These are phyloP conservation scores for Ditylenchus dipsaci DNA, from an alignment of 1,140 invertebrate species.

Conservation along the genomic window DNA sequence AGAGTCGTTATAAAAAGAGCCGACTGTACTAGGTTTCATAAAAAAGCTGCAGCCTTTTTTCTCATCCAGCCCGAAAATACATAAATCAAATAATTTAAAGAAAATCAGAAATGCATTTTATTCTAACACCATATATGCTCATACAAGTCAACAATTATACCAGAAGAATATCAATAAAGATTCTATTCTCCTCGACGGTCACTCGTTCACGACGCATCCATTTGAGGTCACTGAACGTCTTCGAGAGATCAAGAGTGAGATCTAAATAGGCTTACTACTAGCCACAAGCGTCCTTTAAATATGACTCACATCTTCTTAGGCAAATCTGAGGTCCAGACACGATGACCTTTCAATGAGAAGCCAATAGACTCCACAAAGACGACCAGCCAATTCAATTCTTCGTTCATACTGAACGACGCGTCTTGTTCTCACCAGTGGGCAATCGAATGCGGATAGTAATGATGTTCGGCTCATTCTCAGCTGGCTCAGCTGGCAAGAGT, in stretches of 20 bases:
- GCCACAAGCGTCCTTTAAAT: not conserved
- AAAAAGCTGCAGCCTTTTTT: too few relatives aligned
- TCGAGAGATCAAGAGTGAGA: slow-evolving; percentile 27
- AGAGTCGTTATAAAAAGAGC: too few relatives aligned
- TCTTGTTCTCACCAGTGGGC: slow-evolving; percentile 24
- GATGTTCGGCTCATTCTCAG: slow-evolving; percentile 11
- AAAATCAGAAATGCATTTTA: too few relatives aligned
- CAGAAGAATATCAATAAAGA: too few relatives aligned
- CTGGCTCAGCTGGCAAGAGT: slow-evolving; percentile 32
- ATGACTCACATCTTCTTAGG: slow-evolving; percentile 34
- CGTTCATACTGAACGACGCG: slow-evolving; percentile 30
- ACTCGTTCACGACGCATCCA: slow-evolving; percentile 37
- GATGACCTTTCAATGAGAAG: slow-evolving; percentile 23
- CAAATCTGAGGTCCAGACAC: slow-evolving; percentile 37
- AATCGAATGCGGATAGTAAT: slow-evolving; percentile 38
- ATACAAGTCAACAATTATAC: too few relatives aligned
- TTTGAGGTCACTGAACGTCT: slow-evolving; percentile 34
- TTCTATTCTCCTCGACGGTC: slow-evolving; percentile 25
- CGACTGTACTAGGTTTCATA: too few relatives aligned
- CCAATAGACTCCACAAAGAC: slow-evolving; percentile 37
- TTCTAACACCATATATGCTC: too few relatives aligned
- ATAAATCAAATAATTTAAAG: too few relatives aligned
- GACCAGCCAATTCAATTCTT: slow-evolving; percentile 24
- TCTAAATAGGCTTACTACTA: not conserved
- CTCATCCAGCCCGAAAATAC: too few relatives aligned